Percentiles rank a stretch among this genome's conserved stretches.
Evolutionary conservation across 2,888 invertebrate genomes (phyloP).

Genomic region (Apamea sordens): DNA sequence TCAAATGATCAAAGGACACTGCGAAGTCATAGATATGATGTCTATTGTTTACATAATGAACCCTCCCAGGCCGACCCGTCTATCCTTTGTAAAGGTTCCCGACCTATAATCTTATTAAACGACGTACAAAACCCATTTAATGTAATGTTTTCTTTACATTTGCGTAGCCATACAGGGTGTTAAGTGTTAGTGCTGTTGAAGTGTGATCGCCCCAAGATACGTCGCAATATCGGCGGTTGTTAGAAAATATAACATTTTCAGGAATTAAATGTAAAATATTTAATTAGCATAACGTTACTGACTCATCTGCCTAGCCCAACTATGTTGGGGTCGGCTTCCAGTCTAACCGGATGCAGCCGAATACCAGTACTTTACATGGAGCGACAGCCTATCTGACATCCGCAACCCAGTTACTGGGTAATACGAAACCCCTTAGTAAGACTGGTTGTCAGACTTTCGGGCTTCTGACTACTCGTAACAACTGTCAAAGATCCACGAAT

Average conservation of each 20-base stretch:
- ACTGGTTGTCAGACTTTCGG: too few relatives aligned
- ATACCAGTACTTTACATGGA: too few relatives aligned
- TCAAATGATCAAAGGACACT: neutral
- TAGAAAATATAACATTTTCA: neutral
- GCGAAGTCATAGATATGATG: neutral
- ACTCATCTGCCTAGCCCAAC: too few relatives aligned
- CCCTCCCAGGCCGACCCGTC: neutral
- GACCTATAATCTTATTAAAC: constrained; percentile 20
- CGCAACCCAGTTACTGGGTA: too few relatives aligned
- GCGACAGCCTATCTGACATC: too few relatives aligned
- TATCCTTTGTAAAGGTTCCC: constrained; percentile 2
- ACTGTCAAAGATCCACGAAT: too few relatives aligned
- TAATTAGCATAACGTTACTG: neutral
- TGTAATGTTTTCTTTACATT: constrained; percentile 35
- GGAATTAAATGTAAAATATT: neutral
- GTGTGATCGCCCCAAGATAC: constrained; percentile 3
- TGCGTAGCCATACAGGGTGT: neutral
- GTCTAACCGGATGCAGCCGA: too few relatives aligned
- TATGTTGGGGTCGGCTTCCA: too few relatives aligned
- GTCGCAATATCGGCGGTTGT: neutral
- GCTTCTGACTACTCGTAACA: too few relatives aligned
- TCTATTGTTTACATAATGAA: neutral
- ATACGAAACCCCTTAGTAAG: too few relatives aligned
- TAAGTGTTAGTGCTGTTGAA: constrained; percentile 4
- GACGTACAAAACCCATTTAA: neutral